phyloP scores from a whole-genome alignment of 2,113 vertebrate genomes.

The Mobula birostris region DNA sequence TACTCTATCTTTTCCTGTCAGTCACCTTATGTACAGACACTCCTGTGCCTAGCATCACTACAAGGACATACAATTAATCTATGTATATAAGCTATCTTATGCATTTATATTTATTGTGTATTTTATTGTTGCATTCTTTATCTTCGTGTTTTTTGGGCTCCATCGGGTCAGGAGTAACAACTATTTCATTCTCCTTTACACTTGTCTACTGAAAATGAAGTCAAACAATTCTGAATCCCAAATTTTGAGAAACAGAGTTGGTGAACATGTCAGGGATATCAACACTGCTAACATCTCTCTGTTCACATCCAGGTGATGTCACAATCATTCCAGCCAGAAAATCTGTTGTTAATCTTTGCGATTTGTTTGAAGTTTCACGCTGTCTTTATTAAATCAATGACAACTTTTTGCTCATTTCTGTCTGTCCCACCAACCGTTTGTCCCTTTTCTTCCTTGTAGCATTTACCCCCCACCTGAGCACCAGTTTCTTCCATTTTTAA shows the following conservation, averaged over 20 bases:
- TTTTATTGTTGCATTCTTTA: too few relatives aligned
- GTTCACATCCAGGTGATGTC: background rate
- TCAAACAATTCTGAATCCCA: too few relatives aligned
- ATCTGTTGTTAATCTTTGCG: background rate
- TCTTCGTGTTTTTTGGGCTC: too few relatives aligned
- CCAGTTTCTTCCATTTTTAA: background rate
- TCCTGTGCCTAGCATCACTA: too few relatives aligned
- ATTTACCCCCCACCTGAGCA: background rate
- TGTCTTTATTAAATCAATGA: slow-evolving; percentile 18
- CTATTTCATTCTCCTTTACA: too few relatives aligned
- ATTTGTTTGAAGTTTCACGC: slow-evolving; percentile 29
- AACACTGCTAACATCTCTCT: background rate
- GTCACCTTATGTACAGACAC: too few relatives aligned
- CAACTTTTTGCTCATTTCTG: slow-evolving; percentile 26
- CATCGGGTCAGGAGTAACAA: too few relatives aligned
- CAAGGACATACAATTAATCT: too few relatives aligned
- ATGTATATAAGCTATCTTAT: too few relatives aligned
- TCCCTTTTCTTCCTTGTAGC: background rate
- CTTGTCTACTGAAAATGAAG: too few relatives aligned
- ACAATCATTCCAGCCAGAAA: background rate
- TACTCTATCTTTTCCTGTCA: too few relatives aligned
- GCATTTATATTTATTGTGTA: too few relatives aligned
- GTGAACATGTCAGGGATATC: background rate
- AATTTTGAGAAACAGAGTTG: background rate
- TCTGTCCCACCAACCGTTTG: background rate